These are phyloP conservation scores for Ophioderma brevispina DNA, from an alignment of 35 echinoderm and acorn worm genomes.

Conservation along the genomic window DNA sequence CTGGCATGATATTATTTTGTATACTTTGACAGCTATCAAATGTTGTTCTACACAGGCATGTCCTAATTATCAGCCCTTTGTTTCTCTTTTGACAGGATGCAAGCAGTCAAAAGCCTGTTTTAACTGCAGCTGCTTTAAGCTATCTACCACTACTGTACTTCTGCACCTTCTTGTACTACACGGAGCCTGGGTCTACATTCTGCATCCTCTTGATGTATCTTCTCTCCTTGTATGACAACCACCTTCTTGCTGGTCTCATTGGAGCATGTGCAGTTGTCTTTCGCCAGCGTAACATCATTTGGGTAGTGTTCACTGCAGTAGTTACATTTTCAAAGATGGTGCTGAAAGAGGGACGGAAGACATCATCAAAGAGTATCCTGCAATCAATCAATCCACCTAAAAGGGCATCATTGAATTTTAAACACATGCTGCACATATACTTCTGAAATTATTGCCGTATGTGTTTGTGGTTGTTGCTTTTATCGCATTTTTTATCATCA, in stretches of 20 bases:
- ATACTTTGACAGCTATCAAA: too few relatives aligned
- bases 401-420: constrained; percentile 46
- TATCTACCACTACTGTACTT: constrained; percentile 86
- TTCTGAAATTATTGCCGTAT: constrained; percentile 71
- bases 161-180: constrained; percentile 96
- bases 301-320: constrained; percentile 92
- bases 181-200: constrained; percentile 88
- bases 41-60: too few relatives aligned
- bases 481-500: constrained; percentile 73
- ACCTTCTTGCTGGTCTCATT: constrained; percentile 67
- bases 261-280: constrained; percentile 75
- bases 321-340: constrained; percentile 58
- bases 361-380: constrained; percentile 25
- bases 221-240: constrained; percentile 72
- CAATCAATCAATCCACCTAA: constrained; percentile 26
- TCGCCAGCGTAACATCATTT: constrained; percentile 95
- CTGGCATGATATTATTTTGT: too few relatives aligned
- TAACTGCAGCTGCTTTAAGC: constrained; percentile 67
- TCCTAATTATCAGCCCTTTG: too few relatives aligned
- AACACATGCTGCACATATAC: constrained; percentile 54
- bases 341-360: constrained; percentile 47
- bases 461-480: constrained; percentile 56
- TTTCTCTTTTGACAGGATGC: constrained; percentile 50
- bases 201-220: constrained; percentile 94
- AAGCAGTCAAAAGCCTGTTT: constrained; percentile 22